Base-by-base conservation (phyloP, 2,888 invertebrate genomes). In the Temnothorax unifasciatus region DNA sequence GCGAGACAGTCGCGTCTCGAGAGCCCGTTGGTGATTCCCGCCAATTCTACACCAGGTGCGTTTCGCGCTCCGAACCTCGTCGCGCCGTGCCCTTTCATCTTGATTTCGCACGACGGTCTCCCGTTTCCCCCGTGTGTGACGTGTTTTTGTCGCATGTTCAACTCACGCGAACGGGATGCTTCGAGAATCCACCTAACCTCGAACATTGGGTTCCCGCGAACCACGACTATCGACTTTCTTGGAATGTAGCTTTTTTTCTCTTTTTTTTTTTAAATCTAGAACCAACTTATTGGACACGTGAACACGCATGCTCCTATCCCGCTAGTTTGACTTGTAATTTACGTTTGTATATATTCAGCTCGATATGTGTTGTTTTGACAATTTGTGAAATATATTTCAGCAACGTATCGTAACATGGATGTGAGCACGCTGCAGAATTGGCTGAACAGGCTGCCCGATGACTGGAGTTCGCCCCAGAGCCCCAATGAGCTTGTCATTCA, bases 401-500 rank as follows among this genome's bases (percentile, higher is more conserved):
- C 86, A 29, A 91, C 90, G 57, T 84, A 89, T 1, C 83, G 88
- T 66, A 87, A 90, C 25, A 84, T 91, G 18, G 93, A 93, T 85
- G 87, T 91, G 2, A 93, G 91, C 47, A 91, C 92, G 9, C 92
- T 94, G 91, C 92, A 94, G 47, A 94, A 94, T 74, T 88, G 92
- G 63, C 86, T 93, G 74, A 94, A 94, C 71, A 94, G 94, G 64
- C 89, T 93, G 61, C 93, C 92, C 38, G 94, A 94, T 82, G 90
- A 92, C 13, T 92, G 92, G 90, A 96, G 96, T 76, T 97, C 97
- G 0, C 96, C 96, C 0, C 96, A 97, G 0, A 98, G 98, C 29
- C 98, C 98, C 0, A 98, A 98, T 93, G 98, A 98, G 94, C 94
- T 97, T 92, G 96, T 98, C 3, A 98, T 98, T 91, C 97, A 97